Evolutionary conservation across 2,797 vertebrate species (phyloP).

Genomic region (Otolemur crassicaudatus): DNA sequence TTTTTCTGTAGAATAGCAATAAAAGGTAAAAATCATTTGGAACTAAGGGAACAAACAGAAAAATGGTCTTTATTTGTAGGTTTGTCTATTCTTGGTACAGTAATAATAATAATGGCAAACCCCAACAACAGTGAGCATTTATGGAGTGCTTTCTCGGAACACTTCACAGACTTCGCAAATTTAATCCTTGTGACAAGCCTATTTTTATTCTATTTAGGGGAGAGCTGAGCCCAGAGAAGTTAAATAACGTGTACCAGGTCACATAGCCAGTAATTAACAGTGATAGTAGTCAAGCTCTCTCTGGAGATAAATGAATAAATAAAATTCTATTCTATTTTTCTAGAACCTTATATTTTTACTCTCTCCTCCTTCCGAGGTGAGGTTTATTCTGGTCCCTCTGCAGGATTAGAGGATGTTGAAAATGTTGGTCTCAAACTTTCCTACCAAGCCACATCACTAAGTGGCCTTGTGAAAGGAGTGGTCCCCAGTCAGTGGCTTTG

Average conservation of each 20-base stretch:
- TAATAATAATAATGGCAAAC: not conserved
- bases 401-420: not conserved
- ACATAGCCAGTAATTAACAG: not conserved
- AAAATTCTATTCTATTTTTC: not conserved
- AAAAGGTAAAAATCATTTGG: slow-evolving; percentile 43
- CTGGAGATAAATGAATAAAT: not conserved
- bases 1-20: not conserved
- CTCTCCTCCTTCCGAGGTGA: not conserved
- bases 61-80: not conserved
- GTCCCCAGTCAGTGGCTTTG: not conserved
- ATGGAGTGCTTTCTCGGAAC: not conserved
- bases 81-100: not conserved
- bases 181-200: not conserved
- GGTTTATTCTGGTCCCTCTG: not conserved
- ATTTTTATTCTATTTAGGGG: not conserved
- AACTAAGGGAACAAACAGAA: not conserved
- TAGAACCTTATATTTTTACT: not conserved
- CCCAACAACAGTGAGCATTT: not conserved
- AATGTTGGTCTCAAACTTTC: not conserved
- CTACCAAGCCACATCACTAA: not conserved
- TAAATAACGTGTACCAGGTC: not conserved
- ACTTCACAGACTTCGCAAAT: not conserved
- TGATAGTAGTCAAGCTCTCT: not conserved
- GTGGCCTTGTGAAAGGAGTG: not conserved
- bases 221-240: not conserved